These are phyloP conservation scores for Aricia agestis DNA, from an alignment of 1,140 invertebrate species.

Conservation along the genomic window DNA sequence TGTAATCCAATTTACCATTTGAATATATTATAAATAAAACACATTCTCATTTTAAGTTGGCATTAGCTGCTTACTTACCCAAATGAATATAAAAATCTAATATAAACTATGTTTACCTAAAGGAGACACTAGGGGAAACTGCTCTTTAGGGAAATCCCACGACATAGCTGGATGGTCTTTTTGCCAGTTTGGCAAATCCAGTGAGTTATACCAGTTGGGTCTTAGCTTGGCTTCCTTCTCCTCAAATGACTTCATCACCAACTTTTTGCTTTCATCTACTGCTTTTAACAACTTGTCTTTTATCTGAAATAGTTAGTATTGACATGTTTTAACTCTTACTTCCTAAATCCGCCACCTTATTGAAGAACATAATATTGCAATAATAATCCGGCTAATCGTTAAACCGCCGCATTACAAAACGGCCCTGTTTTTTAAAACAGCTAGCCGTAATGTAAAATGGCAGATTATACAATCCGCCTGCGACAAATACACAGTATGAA, in stretches of 20 bases:
- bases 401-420: too few species aligned
- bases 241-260: conserved; percentile 68
- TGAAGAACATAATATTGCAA: too few species aligned
- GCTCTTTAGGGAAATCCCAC: conserved; percentile 73
- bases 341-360: too few species aligned
- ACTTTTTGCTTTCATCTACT: conserved; percentile 72
- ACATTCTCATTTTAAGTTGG: too few species aligned
- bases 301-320: conserved; percentile 51
- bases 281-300: conserved; percentile 72
- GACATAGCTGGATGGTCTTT: conserved; percentile 69
- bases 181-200: conserved; percentile 68
- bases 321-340: too few species aligned
- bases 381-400: too few species aligned
- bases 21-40: too few species aligned
- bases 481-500: too few species aligned
- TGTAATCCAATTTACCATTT: too few species aligned
- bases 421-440: too few species aligned
- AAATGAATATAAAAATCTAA: not conserved
- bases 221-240: conserved; percentile 60
- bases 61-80: not conserved
- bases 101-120: conserved; percentile 46
- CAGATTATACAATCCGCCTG: too few species aligned
- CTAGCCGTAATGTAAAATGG: too few species aligned
- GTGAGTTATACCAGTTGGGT: conserved; percentile 62
- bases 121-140: conserved; percentile 51